A percentile compares a stretch with the other conserved stretches of the same genome.
Conservation (phyloP, 2,797 vertebrate species). For the Pangasius sanitwongsei region DNA sequence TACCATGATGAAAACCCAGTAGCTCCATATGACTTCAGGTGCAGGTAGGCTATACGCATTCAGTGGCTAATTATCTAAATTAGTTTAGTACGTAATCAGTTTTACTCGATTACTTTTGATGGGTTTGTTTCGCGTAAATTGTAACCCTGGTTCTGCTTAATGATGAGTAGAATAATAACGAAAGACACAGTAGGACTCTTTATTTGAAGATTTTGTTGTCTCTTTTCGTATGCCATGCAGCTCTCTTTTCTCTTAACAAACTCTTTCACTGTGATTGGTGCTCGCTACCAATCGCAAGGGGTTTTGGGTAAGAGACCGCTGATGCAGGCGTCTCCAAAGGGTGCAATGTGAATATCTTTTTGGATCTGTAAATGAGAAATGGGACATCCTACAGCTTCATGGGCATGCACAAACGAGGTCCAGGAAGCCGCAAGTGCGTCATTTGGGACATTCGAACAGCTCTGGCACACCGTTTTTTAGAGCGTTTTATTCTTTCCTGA, state of each 20-base stretch:
- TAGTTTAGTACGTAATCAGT: too few relatives aligned
- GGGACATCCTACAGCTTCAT: not conserved
- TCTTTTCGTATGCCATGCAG: not conserved
- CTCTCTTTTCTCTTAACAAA: not conserved
- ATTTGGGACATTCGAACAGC: not conserved
- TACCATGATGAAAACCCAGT: not conserved
- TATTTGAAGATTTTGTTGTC: not conserved
- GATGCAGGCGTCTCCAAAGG: slow-evolving; percentile 5
- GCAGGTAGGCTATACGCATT: not conserved
- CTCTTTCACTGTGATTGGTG: not conserved
- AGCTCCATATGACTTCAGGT: not conserved
- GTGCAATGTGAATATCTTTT: not conserved
- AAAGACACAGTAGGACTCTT: not conserved
- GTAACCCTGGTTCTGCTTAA: not conserved
- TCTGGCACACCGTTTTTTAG: not conserved
- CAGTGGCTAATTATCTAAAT: not conserved
- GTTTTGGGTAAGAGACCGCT: not conserved
- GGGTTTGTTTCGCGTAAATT: not conserved
- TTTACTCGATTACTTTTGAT: not conserved
- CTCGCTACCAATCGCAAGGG: not conserved
- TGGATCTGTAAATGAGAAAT: not conserved
- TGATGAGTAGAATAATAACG: not conserved
- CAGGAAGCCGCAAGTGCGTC: not conserved
- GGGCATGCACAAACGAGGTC: not conserved
- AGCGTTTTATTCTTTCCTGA: not conserved